Base-by-base conservation (phyloP, 1,140 invertebrate species). In the Chironomus striatipennis region DNA sequence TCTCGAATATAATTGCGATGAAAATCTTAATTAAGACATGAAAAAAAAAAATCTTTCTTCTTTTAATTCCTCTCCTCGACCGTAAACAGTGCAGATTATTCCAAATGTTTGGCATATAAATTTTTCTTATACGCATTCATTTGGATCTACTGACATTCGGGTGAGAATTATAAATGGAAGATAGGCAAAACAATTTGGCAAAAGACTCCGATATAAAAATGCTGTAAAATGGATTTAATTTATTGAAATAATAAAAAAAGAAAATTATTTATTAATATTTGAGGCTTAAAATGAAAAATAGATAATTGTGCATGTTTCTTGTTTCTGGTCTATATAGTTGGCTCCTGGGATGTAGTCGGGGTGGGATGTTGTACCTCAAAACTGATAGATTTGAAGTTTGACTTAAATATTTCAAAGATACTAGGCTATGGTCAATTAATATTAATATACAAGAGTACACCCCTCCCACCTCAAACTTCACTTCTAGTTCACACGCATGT, bases 261-360 rank as follows among this genome's bases (percentile, higher is more conserved):
- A n/a, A 57, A 57, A n/a, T 57, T 57, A 57, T 57, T 57, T 57
- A 57, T 57, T 57, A 57, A 57, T 57, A 57, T 57, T 57, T 57
- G 47, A 57, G 47, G 47, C 47, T 57, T 57, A 5, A 57, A 57
- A 57, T 57, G 47, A 57, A 57, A 57, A 57, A n/a, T n/a, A n/a
- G n/a, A n/a, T 57, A n/a, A 12, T 5, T 57, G 47, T 57, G 47
- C 5, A n/a, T 57, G 4, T 57, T 57, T 57, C 47, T 57, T 57
- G 24, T 34, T 57, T 57, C 47, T 57, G 15, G 12, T 57, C 47
- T 57, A 57, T 5, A 57, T 57, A 15, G 47, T 15, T 57, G 9
- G 15, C n/a, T 57, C 10, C 47, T n/a, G 5, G 24, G 24, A 5
- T 34, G 24, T 34, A 5, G 24, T 1, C 5, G 5, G 24, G 24